Percentiles rank a stretch among this genome's conserved stretches.
Conservation (phyloP, 2,888 invertebrate genomes). For the Bruchidius siliquastri region DNA sequence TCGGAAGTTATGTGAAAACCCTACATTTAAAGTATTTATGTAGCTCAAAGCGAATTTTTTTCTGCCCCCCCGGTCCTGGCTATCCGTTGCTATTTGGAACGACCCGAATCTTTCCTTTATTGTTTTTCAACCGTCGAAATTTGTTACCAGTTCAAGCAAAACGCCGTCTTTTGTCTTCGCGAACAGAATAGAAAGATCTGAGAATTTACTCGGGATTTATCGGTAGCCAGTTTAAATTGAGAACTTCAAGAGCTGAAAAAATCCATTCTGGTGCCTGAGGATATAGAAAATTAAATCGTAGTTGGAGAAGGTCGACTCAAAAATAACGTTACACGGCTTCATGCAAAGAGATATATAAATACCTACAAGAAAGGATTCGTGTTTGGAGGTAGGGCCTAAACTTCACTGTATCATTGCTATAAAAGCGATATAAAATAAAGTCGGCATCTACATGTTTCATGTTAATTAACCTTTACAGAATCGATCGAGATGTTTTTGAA, state of each 20-base stretch:
- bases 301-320: not conserved
- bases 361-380: no score
- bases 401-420: no score
- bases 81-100: not conserved
- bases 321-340: not conserved
- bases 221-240: not conserved
- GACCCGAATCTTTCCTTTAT: slow-evolving; percentile 9
- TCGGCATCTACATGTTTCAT: no score
- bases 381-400: no score
- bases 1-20: no score
- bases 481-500: no score
- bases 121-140: slow-evolving; percentile 23
- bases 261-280: not conserved
- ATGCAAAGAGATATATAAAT: not conserved
- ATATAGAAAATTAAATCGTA: not conserved
- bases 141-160: slow-evolving; percentile 21
- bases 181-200: not conserved
- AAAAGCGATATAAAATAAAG: no score
- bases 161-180: slow-evolving; percentile 16
- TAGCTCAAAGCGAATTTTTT: not conserved
- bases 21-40: no score
- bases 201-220: not conserved
- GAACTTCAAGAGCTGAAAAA: not conserved
- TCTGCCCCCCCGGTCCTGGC: not conserved
- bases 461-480: no score